phyloP scores from a whole-genome alignment of 2,797 vertebrate genomes.

The Columba guinea region DNA sequence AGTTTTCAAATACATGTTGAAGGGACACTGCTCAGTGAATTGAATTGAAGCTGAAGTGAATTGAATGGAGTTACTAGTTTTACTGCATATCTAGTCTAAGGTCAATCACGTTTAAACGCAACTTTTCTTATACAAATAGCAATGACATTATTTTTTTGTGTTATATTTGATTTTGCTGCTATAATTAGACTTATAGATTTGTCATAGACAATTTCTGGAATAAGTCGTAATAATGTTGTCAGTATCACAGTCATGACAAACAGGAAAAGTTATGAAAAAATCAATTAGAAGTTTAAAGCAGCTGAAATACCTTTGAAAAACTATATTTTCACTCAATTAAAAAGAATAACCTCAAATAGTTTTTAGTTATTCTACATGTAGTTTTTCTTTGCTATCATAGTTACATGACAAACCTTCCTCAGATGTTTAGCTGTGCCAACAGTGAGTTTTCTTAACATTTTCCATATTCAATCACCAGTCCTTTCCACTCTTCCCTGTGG shows the following conservation, averaged over 20 bases:
- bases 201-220: background rate
- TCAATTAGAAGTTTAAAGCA: background rate
- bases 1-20: background rate
- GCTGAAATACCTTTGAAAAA: background rate
- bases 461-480: background rate
- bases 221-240: background rate
- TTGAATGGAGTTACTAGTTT: background rate
- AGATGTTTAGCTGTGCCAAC: background rate
- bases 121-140: background rate
- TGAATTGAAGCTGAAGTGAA: background rate
- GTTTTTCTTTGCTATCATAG: background rate
- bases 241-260: background rate
- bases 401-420: background rate
- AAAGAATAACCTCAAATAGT: background rate
- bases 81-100: background rate
- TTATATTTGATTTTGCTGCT: conserved; percentile 1
- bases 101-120: background rate
- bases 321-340: background rate
- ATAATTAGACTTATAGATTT: background rate
- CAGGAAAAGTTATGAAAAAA: background rate
- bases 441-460: background rate
- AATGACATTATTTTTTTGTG: background rate
- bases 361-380: background rate
- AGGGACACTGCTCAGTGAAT: background rate
- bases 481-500: background rate